phyloP scores from a whole-genome alignment of 2,113 vertebrate genomes.

The Dasyornis broadbenti region DNA sequence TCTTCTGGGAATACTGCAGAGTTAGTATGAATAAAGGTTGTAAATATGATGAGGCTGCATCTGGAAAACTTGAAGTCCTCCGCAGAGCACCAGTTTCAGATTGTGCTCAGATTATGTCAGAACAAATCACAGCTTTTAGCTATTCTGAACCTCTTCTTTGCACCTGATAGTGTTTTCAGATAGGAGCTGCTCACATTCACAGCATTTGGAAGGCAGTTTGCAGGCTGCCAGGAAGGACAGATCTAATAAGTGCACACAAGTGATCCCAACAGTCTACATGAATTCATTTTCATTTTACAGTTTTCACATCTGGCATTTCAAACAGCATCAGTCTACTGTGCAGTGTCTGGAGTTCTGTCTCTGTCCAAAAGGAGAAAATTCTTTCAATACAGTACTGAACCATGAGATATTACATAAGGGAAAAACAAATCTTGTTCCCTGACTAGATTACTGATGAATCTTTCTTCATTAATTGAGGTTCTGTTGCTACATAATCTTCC shows the following conservation, averaged over 20 bases:
- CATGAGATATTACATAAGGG: neutral
- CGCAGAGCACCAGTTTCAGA: neutral
- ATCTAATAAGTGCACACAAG: neutral
- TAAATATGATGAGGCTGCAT: neutral
- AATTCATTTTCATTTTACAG: neutral
- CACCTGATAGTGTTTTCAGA: neutral
- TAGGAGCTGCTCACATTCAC: neutral
- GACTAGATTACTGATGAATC: neutral
- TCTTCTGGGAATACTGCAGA: neutral
- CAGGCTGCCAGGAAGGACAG: neutral
- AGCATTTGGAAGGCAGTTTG: neutral
- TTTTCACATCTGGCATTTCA: neutral
- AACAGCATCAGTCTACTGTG: neutral
- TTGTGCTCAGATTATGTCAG: neutral
- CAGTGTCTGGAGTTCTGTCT: neutral
- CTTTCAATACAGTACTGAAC: neutral
- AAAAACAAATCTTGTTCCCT: neutral
- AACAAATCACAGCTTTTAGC: neutral
- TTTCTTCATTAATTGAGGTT: neutral
- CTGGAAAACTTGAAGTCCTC: neutral
- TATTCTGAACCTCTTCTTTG: neutral
- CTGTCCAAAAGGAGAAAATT: neutral
- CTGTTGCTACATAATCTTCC: neutral
- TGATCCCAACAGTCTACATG: neutral
- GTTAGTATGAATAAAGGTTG: neutral